phyloP scores from a whole-genome alignment of 2,113 vertebrate species.

The Xenopus borealis region DNA sequence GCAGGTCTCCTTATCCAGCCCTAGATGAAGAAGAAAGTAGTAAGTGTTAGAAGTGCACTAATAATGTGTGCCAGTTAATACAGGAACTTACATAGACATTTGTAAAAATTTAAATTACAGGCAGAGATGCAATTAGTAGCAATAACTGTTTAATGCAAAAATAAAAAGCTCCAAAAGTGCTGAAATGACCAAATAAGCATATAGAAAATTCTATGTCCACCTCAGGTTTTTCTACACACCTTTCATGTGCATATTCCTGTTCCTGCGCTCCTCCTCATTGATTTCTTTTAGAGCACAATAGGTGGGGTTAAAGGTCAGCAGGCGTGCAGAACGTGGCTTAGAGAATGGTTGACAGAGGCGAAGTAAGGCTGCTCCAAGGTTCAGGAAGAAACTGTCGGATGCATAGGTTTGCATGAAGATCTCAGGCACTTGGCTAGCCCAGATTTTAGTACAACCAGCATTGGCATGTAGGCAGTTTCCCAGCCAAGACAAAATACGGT shows the following conservation, averaged over 20 bases:
- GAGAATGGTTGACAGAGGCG: conserved; percentile 98
- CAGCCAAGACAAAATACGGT: conserved; percentile 90
- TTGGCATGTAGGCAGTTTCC: conserved; percentile 93
- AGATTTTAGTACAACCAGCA: conserved; percentile 89
- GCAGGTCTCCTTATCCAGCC: conserved; percentile 93
- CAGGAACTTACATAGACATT: too few relatives aligned
- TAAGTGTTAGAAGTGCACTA: not conserved
- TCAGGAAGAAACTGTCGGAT: conserved; percentile 93
- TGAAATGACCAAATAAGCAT: too few relatives aligned
- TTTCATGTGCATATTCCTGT: conserved; percentile 86
- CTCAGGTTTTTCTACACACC: conserved; percentile 59
- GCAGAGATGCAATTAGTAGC: too few relatives aligned
- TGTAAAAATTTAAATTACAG: too few relatives aligned
- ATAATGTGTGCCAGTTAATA: not conserved
- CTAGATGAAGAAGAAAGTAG: conserved; percentile 54
- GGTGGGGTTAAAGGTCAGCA: conserved; percentile 92
- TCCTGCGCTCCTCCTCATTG: conserved; percentile 86
- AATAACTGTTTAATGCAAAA: too few relatives aligned
- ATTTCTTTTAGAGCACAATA: conserved; percentile 91
- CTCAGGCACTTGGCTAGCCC: conserved; percentile 98
- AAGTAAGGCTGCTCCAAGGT: conserved; percentile 87
- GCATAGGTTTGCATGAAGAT: conserved; percentile 96
- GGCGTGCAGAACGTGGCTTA: conserved; percentile 80
- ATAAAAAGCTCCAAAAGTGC: too few relatives aligned
- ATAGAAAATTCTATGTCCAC: too few relatives aligned